A percentile compares a stretch with the other conserved stretches of the same genome.
These are phyloP conservation scores for Drosophila albomicans DNA, from an alignment of 1,140 invertebrate species.

Conservation along the genomic window DNA sequence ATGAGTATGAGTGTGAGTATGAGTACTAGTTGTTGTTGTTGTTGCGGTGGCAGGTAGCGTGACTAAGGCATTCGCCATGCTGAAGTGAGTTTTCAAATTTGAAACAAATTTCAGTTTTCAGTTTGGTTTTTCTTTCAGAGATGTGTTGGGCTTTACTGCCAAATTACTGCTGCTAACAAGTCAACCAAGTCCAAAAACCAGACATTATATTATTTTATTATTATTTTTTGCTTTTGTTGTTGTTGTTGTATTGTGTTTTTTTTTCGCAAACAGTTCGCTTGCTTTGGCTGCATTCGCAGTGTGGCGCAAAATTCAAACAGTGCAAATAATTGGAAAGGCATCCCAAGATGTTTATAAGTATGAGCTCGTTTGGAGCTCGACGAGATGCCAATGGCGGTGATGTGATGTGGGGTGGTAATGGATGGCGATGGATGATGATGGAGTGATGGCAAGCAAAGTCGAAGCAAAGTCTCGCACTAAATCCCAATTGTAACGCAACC, in stretches of 20 bases:
- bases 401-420: not conserved
- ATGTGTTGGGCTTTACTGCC: constrained; percentile 51
- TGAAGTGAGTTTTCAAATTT: constrained; percentile 77
- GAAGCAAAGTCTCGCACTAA: constrained; percentile 69
- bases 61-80: constrained; percentile 79
- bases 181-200: constrained; percentile 52
- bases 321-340: constrained; percentile 74
- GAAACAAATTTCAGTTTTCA: constrained; percentile 71
- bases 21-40: constrained; percentile 11
- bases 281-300: constrained; percentile 21
- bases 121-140: constrained; percentile 44
- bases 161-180: constrained; percentile 59
- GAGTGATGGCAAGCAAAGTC: not conserved
- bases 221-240: constrained; percentile 3
- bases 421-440: constrained; percentile 18
- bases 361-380: constrained; percentile 1
- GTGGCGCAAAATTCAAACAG: constrained; percentile 75
- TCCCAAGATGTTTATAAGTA: constrained; percentile 48
- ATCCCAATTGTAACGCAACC: constrained; percentile 80
- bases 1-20: not conserved
- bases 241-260: not conserved
- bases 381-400: constrained; percentile 13
- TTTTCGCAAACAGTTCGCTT: constrained; percentile 21
- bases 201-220: constrained; percentile 42
- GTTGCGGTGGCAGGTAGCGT: constrained; percentile 71